These are phyloP conservation scores for Cyclopterus lumpus DNA, from an alignment of 2,797 vertebrate genomes.

Conservation along the genomic window DNA sequence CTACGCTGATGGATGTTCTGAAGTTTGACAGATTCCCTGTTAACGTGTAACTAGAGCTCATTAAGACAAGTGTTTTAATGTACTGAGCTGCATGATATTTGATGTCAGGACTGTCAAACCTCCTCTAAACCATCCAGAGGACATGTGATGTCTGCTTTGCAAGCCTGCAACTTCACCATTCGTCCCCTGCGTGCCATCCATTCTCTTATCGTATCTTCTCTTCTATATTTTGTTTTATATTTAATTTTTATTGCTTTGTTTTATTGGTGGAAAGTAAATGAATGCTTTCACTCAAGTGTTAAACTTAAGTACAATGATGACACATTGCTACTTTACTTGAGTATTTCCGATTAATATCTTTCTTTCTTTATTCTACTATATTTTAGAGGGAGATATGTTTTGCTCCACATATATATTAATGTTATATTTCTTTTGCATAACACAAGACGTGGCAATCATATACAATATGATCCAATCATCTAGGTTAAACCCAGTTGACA, in stretches of 20 bases:
- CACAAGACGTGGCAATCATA: not conserved
- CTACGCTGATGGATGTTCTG: conserved; percentile 30
- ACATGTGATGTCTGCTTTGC: conserved; percentile 49
- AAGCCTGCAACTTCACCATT: conserved; percentile 34
- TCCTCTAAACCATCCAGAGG: conserved; percentile 33
- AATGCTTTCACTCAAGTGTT: not conserved
- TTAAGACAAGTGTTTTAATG: conserved; percentile 20
- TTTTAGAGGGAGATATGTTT: not conserved
- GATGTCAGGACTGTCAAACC: conserved; percentile 43
- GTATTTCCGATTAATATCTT: not conserved
- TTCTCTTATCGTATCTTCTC: conserved; percentile 28
- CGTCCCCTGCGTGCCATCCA: conserved; percentile 20
- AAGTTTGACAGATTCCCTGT: conserved; percentile 39
- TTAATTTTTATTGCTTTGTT: not conserved
- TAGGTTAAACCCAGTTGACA: conserved; percentile 8
- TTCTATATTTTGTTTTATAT: not conserved
- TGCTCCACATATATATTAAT: not conserved
- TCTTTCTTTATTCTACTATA: not conserved
- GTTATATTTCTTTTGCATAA: not conserved
- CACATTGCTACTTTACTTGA: not conserved
- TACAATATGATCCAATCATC: not conserved
- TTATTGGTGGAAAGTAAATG: not conserved
- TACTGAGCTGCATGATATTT: conserved; percentile 12
- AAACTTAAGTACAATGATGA: not conserved
- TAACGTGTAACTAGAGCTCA: conserved; percentile 11